Evolutionary conservation across 2,797 vertebrate species (phyloP).

Genomic region (Malacoraja senta): DNA sequence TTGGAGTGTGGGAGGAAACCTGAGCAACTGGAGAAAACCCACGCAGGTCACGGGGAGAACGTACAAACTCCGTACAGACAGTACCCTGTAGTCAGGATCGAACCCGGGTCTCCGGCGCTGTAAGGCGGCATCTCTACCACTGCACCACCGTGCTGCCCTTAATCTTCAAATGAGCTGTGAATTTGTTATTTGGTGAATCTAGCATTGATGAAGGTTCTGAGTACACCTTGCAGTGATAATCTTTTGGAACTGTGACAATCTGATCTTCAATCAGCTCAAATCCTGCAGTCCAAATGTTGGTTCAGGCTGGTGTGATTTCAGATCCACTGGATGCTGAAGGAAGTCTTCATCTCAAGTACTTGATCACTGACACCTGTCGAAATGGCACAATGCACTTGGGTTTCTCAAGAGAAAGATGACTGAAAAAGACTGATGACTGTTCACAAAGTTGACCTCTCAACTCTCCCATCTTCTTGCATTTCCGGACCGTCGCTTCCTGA

Average conservation of each 20-base stretch:
- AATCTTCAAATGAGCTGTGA: neutral
- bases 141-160: no score
- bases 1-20: no score
- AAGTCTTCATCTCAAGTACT: neutral
- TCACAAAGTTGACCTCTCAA: constrained; percentile 8
- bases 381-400: neutral
- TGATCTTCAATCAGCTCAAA: neutral
- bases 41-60: no score
- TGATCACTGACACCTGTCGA: neutral
- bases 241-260: neutral
- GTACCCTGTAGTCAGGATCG: no score
- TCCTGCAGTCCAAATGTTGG: neutral
- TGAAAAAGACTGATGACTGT: no score
- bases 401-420: neutral
- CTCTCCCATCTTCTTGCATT: neutral
- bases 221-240: neutral
- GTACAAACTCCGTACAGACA: no score
- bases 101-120: no score
- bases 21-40: no score
- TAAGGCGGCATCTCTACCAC: no score
- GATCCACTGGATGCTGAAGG: neutral
- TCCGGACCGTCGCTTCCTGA: neutral
- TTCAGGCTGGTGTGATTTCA: neutral
- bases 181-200: neutral
- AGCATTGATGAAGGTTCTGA: neutral